Evolutionary conservation across 2,113 vertebrate genomes (phyloP), one percentile per base, ranked within the genome.

Genomic region (Ameiurus melas): DNA sequence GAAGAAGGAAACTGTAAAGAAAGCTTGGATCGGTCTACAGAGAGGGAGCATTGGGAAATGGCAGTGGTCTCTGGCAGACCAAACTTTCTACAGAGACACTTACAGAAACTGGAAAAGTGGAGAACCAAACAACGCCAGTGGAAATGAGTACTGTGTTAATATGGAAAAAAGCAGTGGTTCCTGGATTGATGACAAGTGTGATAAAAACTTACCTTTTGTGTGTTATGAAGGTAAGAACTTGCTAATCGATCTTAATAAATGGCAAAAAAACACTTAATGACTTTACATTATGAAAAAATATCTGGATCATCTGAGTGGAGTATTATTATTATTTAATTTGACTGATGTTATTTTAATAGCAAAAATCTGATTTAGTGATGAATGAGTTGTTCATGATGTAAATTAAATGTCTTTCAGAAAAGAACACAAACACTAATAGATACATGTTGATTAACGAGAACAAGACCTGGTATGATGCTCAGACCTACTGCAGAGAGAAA

Each of bases 191-290:
- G 0, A 4, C 7, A 2, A 0, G 0, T 82, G 80, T 82, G 9
- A 36, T 0, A 6, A n/a, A 0, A 2, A 0, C 20, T 5, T 2
- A 1, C 14, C 27, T 57, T 57, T 80, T 80, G 27, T 33, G 14
- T 81, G 77, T 55, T 79, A 79, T 79, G 27, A 79, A 27, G 77
- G 77, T 79, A 79, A 79, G 43, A 43, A 77, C 8, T 51, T 47
- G 43, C 14, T 17, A 20, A 71, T 4, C 14, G 0, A 27, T 77
- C 20, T 77, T 27, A 43, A 1, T 22, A 75, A 75, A 75, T 39
- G 2, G n/a, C 0, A 20, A 39, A 33, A 7, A 8, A 20, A 39
- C 1, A 36, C 16, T 30, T 0, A 20, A 20, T 20, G 9, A 1
- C 0, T 20, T 73, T 43, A 73, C 14, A 73, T 2, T 39, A 3